phyloP scores from a whole-genome alignment of 2,888 invertebrate genomes.

The Lithophane leautieri region DNA sequence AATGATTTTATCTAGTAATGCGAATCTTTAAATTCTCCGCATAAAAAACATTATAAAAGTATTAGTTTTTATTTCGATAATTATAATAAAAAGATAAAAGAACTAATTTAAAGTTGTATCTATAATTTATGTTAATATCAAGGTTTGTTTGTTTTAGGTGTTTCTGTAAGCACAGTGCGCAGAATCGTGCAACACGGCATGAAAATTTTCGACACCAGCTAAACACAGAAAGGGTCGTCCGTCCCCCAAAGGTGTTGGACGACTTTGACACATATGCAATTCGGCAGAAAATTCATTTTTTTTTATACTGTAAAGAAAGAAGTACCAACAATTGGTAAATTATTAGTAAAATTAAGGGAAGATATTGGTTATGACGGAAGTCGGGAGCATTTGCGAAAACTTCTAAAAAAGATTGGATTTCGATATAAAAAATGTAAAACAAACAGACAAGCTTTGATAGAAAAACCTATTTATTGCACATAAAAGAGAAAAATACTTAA shows the following conservation, averaged over 20 bases:
- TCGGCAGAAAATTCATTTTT: background rate
- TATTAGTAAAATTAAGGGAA: background rate
- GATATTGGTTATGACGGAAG: background rate
- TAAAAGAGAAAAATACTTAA: background rate
- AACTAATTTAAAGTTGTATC: no score
- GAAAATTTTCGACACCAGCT: slow-evolving; percentile 1
- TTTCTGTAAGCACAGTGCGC: background rate
- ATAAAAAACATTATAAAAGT: no score
- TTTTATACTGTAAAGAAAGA: slow-evolving; percentile 11
- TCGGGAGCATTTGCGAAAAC: background rate
- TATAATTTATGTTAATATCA: background rate
- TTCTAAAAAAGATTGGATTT: slow-evolving; percentile 4
- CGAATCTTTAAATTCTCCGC: no score
- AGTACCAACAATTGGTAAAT: background rate
- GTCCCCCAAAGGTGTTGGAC: background rate
- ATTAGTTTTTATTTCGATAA: no score
- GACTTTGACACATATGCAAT: background rate
- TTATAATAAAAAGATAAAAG: no score
- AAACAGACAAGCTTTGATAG: background rate
- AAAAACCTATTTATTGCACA: slow-evolving; percentile 7
- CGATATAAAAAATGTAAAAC: no score
- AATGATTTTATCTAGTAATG: no score
- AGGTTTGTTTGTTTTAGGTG: background rate
- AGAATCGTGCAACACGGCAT: no score
- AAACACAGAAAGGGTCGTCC: background rate